Conservation (phyloP, 2,888 invertebrate species). For the Alcis repandata region DNA sequence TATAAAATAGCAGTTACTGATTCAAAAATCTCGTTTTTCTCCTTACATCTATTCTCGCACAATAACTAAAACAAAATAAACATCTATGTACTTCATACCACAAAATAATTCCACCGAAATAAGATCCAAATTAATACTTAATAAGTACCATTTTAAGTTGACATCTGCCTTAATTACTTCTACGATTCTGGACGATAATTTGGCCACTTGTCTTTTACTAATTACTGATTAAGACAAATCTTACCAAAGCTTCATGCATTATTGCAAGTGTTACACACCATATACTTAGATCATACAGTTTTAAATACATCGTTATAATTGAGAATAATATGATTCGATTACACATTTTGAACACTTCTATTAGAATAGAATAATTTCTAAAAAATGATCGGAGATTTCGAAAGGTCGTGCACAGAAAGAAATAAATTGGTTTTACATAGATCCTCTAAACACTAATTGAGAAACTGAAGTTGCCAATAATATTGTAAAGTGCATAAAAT, state of each 20-base stretch:
- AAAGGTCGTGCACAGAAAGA: constrained; percentile 40
- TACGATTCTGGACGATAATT: constrained; percentile 79
- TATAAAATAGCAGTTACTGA: constrained; percentile 1
- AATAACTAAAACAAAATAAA: constrained; percentile 25
- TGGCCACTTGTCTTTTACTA: constrained; percentile 82
- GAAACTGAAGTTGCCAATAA: constrained; percentile 32
- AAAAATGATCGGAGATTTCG: constrained; percentile 32
- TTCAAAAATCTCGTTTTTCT: constrained; percentile 4
- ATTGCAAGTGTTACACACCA: constrained; percentile 57
- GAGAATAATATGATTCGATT: constrained; percentile 32
- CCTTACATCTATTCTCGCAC: background rate
- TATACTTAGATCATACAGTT: constrained; percentile 38
- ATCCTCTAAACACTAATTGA: constrained; percentile 34
- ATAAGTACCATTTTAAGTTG: constrained; percentile 35
- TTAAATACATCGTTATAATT: constrained; percentile 31
- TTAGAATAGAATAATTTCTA: constrained; percentile 38
- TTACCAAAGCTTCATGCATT: constrained; percentile 60
- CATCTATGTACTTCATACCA: constrained; percentile 30
- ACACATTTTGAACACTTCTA: constrained; percentile 46
- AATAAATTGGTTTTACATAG: constrained; percentile 24
- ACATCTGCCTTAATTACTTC: constrained; percentile 39
- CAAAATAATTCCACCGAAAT: constrained; percentile 10
- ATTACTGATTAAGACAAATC: constrained; percentile 66
- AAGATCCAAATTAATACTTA: constrained; percentile 26
- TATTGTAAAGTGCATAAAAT: constrained; percentile 51